Evolutionary conservation across 2,888 invertebrate species (phyloP), one percentile per base, ranked within the genome.

Genomic region (Caenorhabditis drosophilae): DNA sequence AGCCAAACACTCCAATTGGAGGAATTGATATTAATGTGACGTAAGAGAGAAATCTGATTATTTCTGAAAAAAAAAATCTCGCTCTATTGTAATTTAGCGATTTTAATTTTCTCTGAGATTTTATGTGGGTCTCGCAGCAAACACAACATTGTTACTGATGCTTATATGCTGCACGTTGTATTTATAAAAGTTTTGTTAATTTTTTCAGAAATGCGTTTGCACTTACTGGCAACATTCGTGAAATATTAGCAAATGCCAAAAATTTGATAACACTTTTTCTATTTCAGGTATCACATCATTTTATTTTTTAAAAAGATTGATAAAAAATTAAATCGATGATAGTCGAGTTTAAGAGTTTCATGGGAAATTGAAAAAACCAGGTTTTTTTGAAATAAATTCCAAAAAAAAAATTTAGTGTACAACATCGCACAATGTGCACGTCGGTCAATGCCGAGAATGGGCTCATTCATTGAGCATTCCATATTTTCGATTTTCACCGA

Each of bases 391-490:
- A n/a, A n/a, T n/a, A n/a, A n/a, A n/a, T n/a, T n/a, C n/a, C n/a
- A n/a, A n/a, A n/a, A n/a, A n/a, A n/a, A n/a, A n/a, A n/a, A n/a
- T n/a, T 20, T 50, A 64, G 61, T 74, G 68, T 52, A 66, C 58
- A 18, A 58, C 63, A 3, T 61, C 69, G 20, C 63, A 67, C 41
- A 59, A 59, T 31, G 69, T 77, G 75, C 70, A 52, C 16, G 92
- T 95, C 12, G 94, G 95, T 83, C 88, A 96, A 31, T 92, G 93
- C 2, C 88, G 93, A 51, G 91, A 93, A 2, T 94, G 94, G 94
- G 93, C 93, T 85, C 90, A 90, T 45, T 89, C 89, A 80, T 85
- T 90, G 47, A 91, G 91, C 47, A 89, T 92, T 31, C 93, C 93
- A 0, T 96, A 91, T 86, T 87, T 85, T 78, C 84, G 88, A 15